phyloP scores from a whole-genome alignment of 2,888 invertebrate species.

The Zootermopsis nevadensis region DNA sequence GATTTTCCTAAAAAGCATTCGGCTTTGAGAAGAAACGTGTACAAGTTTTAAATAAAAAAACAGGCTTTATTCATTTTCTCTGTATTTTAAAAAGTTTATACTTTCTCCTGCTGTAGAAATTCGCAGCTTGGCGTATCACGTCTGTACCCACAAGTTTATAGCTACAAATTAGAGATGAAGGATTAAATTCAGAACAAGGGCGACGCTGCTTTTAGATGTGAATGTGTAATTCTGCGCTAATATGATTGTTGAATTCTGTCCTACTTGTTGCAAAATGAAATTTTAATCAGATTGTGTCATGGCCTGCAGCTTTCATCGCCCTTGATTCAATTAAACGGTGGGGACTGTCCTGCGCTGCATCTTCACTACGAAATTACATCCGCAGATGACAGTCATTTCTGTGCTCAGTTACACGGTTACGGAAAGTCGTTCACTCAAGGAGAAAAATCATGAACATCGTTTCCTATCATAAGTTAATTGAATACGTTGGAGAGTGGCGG shows the following conservation, averaged over 20 bases:
- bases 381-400: background rate
- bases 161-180: constrained; percentile 16
- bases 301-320: constrained; percentile 29
- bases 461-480: too few relatives aligned
- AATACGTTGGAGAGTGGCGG: too few relatives aligned
- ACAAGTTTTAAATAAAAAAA: background rate
- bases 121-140: background rate
- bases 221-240: constrained; percentile 22
- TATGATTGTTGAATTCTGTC: constrained; percentile 35
- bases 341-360: background rate
- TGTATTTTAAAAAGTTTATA: background rate
- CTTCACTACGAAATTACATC: constrained; percentile 4
- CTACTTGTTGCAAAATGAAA: constrained; percentile 35
- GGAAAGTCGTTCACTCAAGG: too few relatives aligned
- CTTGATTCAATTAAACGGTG: constrained; percentile 21
- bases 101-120: background rate
- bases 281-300: constrained; percentile 41
- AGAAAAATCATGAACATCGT: too few relatives aligned
- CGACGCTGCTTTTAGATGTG: background rate
- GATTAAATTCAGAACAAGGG: constrained; percentile 18
- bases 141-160: background rate
- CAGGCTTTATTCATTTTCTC: background rate
- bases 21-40: too few relatives aligned
- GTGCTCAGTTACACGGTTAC: background rate
- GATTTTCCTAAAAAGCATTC: too few relatives aligned